Percentiles rank a stretch among this genome's conserved stretches.
phyloP scores from a whole-genome alignment of 2,113 vertebrate species.

The Psephotus haematonotus region DNA sequence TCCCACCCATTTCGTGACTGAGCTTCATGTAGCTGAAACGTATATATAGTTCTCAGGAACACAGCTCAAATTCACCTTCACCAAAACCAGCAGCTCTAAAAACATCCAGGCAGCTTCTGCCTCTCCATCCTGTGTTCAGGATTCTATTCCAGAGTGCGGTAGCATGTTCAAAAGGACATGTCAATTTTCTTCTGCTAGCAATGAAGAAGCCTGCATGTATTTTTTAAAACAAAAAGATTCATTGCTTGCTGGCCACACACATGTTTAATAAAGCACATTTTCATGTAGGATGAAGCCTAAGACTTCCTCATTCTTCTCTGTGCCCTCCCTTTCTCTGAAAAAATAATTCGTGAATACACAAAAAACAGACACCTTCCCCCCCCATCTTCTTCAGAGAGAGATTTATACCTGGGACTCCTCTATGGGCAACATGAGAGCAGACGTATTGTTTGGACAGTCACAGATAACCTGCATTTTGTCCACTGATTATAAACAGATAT shows the following conservation, averaged over 20 bases:
- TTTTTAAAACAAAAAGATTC: background rate
- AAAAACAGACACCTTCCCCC: background rate
- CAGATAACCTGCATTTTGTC: background rate
- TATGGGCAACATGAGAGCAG: accelerated
- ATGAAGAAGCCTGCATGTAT: background rate
- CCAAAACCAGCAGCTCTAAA: background rate
- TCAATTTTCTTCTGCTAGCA: background rate
- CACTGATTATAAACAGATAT: background rate
- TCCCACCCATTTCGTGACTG: background rate
- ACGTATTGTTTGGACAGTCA: accelerated
- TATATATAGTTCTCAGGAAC: background rate
- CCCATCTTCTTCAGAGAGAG: background rate
- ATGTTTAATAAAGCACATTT: background rate
- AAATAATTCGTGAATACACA: background rate
- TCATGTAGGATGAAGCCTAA: background rate
- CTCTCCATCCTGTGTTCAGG: background rate
- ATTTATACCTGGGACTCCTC: background rate
- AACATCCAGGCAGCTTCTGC: background rate
- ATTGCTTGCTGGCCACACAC: background rate
- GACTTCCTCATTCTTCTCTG: background rate
- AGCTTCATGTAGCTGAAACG: background rate
- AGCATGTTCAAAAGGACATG: background rate
- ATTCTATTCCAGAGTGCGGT: background rate
- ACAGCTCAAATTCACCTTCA: background rate
- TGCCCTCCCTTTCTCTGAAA: background rate